Conservation (phyloP, 2,797 vertebrate genomes). For the Sebastolobus altivelis region DNA sequence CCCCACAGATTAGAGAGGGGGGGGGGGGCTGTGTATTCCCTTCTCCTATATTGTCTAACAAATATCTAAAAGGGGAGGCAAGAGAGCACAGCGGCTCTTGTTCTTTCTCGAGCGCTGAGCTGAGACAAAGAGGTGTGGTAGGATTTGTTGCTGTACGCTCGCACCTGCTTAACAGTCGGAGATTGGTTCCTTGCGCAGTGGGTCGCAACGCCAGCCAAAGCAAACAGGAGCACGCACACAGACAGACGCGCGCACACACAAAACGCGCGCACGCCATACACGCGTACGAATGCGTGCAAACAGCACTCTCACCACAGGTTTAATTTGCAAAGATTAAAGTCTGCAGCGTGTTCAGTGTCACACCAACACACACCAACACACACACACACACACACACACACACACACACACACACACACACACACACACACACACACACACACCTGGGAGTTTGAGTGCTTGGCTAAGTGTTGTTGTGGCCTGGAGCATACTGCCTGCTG, state of each 20-base stretch:
- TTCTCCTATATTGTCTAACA: slow-evolving; percentile 70
- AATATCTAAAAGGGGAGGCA: slow-evolving; percentile 72
- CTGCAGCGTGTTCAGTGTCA: slow-evolving; percentile 50
- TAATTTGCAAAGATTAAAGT: slow-evolving; percentile 85
- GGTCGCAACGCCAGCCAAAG: slow-evolving; percentile 49
- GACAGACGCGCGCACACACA: background rate
- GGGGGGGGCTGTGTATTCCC: slow-evolving; percentile 56
- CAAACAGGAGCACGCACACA: slow-evolving; percentile 54
- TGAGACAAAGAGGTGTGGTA: slow-evolving; percentile 73
- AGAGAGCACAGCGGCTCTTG: slow-evolving; percentile 55
- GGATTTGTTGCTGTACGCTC: slow-evolving; percentile 65
- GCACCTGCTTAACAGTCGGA: slow-evolving; percentile 74
- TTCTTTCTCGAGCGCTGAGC: slow-evolving; percentile 68
- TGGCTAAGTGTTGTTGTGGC: slow-evolving; percentile 75
- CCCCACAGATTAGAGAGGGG: slow-evolving; percentile 72
- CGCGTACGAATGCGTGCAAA: slow-evolving; percentile 18
- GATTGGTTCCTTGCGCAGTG: slow-evolving; percentile 62
- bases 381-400: slow-evolving; percentile 54
- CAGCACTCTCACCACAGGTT: slow-evolving; percentile 67
- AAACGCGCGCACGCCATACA: background rate
- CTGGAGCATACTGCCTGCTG: slow-evolving; percentile 76
- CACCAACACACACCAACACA: slow-evolving; percentile 61
- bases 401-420: slow-evolving; percentile 67
- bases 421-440: slow-evolving; percentile 63
- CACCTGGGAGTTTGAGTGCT: slow-evolving; percentile 67